Percentiles rank a stretch among this genome's conserved stretches.
Evolutionary conservation across 2,888 invertebrate genomes (phyloP).

Genomic region (Hydrotaea diabolus): DNA sequence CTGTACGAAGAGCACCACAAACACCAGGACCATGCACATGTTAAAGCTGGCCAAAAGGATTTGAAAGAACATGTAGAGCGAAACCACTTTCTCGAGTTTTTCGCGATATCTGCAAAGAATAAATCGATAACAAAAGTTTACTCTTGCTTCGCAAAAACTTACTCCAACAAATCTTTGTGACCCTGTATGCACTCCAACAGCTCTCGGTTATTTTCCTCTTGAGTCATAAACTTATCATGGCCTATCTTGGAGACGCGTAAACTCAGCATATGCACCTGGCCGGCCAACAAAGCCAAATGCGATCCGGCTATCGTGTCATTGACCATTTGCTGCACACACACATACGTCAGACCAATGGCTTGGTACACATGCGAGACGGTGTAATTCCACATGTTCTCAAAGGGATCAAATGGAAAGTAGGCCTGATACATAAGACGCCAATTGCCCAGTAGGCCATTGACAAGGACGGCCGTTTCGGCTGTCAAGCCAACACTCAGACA

Average conservation of each 20-base stretch:
- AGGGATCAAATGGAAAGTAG: constrained; percentile 61
- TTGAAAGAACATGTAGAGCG: constrained; percentile 41
- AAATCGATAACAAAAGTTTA: too few species aligned
- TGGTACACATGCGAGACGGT: constrained; percentile 65
- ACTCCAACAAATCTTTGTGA: constrained; percentile 67
- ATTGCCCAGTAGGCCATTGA: constrained; percentile 45
- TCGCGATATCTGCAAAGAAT: constrained; percentile 35
- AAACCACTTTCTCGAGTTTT: constrained; percentile 40
- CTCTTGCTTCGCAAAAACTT: too few species aligned
- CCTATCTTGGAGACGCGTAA: constrained; percentile 66
- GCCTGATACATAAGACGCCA: constrained; percentile 63
- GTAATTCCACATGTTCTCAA: constrained; percentile 30
- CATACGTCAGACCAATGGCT: constrained; percentile 53
- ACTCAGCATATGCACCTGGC: constrained; percentile 64
- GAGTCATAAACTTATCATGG: not conserved
- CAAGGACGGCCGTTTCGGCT: constrained; percentile 56
- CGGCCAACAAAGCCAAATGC: constrained; percentile 62
- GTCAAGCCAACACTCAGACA: constrained; percentile 36
- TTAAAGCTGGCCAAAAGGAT: constrained; percentile 58
- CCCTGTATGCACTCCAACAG: constrained; percentile 65
- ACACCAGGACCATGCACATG: constrained; percentile 58
- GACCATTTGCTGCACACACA: constrained; percentile 57
- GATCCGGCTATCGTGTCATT: constrained; percentile 66
- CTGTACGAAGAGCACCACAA: constrained; percentile 54
- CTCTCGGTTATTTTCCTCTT: constrained; percentile 47